Base-by-base conservation (phyloP, 2,797 vertebrate species). In the Pogonophryne albipinna region DNA sequence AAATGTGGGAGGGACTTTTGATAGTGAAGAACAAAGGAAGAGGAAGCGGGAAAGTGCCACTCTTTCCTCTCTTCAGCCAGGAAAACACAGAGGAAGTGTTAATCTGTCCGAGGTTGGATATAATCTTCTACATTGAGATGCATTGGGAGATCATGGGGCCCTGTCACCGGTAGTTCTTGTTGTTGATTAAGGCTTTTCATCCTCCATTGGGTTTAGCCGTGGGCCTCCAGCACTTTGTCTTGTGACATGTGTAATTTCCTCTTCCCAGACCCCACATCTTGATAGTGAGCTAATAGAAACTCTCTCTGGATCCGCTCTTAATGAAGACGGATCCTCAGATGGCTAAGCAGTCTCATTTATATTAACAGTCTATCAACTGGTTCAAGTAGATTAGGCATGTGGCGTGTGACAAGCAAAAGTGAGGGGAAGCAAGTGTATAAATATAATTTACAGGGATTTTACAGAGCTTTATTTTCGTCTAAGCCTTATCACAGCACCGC, bases 241-340 rank as follows among this genome's bases (percentile, higher is more conserved):
- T 82, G 82, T 89, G 90, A 91, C 89, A 87, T 86, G 87, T 66
- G 66, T 91, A 91, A 93, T 94, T 93, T 92, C 91, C 89, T 81
- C 78, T 88, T 83, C 81, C 60, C 85, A 68, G 78, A 85, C 83
- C 74, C 76, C 78, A 71, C 76, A 93, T 94, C 92, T 93, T 91
- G 92, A 94, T 92, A 80, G 92, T 41, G 78, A 87, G 87, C 91
- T 94, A 93, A 95, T 93, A 91, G 91, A 92, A 92, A 91, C 83
- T 81, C 87, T 90, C 82, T 69, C 67, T 79, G 90, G 90, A 93
- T 92, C 86, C 15, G 60, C 71, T 86, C 58, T 84, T 94, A 94
- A 94, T 94, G 92, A 94, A 94, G 92, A 94, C 87, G 69, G 91
- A 94, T 94, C 89, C 83, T 84, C 84, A 76, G 90, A 91, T 90